These are phyloP conservation scores for Brachypteracias leptosomus DNA, from an alignment of 2,113 vertebrate genomes.

Conservation along the genomic window DNA sequence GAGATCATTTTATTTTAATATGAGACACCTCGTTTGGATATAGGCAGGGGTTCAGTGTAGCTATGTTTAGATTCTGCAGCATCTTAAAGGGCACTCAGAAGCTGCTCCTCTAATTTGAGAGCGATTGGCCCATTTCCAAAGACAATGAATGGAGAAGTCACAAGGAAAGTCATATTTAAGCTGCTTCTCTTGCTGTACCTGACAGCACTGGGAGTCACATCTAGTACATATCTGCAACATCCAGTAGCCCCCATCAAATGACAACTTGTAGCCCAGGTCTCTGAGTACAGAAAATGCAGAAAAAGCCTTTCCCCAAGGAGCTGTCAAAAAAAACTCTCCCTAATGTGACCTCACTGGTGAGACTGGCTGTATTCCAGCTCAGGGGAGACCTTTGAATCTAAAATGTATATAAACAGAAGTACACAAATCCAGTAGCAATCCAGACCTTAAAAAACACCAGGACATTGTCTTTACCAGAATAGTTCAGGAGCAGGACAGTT, in stretches of 20 bases:
- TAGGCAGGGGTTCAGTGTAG: not conserved
- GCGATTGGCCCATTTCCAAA: not conserved
- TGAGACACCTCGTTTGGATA: not conserved
- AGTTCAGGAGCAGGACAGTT: not conserved
- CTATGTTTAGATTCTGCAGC: not conserved
- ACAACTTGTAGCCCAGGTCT: not conserved
- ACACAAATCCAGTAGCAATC: conserved; percentile 43
- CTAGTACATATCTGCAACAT: not conserved
- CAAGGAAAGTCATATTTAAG: not conserved
- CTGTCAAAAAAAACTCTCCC: not conserved
- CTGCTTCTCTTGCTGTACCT: not conserved
- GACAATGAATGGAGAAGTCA: not conserved
- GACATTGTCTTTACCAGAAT: not conserved
- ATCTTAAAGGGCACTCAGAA: not conserved
- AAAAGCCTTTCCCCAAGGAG: not conserved
- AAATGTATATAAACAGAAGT: conserved; percentile 50
- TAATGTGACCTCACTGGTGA: not conserved
- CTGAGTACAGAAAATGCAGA: not conserved
- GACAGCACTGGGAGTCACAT: not conserved
- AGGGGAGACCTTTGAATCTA: conserved; percentile 25
- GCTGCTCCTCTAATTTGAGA: not conserved
- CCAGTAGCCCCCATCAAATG: not conserved
- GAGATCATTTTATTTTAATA: not conserved
- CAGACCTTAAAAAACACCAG: not conserved
- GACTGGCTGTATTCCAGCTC: conserved; percentile 35